Percentiles rank a stretch among this genome's conserved stretches.
Evolutionary conservation across 2,888 invertebrate genomes (phyloP).

Genomic region (Hydroisotoma schaefferi): DNA sequence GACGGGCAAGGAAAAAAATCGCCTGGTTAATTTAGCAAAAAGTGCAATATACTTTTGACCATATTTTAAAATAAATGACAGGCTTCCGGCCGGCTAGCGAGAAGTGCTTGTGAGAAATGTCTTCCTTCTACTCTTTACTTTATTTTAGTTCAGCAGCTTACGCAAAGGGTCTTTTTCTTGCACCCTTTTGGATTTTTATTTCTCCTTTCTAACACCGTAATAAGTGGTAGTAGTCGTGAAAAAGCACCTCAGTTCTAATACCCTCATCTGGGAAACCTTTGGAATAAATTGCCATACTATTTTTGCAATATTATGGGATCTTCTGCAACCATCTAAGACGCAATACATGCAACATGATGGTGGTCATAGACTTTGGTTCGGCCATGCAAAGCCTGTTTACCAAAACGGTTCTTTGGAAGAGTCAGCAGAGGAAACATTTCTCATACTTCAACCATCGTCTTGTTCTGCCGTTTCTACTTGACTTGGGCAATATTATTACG

Average conservation of each 20-base stretch:
- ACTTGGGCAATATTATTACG: too few species aligned
- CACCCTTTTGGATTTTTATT: background rate
- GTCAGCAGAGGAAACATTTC: too few species aligned
- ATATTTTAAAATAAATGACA: conserved; percentile 31
- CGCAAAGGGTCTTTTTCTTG: conserved; percentile 2
- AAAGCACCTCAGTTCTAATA: too few species aligned
- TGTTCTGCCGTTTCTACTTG: too few species aligned
- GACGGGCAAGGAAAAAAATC: conserved; percentile 4
- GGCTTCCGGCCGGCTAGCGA: conserved; percentile 21
- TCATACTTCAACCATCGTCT: too few species aligned
- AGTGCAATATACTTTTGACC: conserved; percentile 24
- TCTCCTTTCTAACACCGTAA: background rate
- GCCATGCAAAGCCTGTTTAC: background rate
- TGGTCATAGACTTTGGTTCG: too few species aligned
- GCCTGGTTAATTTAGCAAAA: conserved; percentile 27
- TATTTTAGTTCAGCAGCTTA: background rate
- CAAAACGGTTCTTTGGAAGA: too few species aligned
- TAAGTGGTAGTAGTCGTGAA: background rate
- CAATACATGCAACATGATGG: too few species aligned
- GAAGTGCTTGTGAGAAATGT: conserved; percentile 20
- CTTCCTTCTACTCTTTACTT: conserved; percentile 17
- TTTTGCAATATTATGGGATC: background rate
- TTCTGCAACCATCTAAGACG: too few species aligned
- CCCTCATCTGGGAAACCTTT: conserved; percentile 3
- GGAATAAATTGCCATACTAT: background rate